A percentile compares a stretch with the other conserved stretches of the same genome.
Evolutionary conservation across 2,888 invertebrate species (phyloP).

Genomic region (Plebejus melissa): DNA sequence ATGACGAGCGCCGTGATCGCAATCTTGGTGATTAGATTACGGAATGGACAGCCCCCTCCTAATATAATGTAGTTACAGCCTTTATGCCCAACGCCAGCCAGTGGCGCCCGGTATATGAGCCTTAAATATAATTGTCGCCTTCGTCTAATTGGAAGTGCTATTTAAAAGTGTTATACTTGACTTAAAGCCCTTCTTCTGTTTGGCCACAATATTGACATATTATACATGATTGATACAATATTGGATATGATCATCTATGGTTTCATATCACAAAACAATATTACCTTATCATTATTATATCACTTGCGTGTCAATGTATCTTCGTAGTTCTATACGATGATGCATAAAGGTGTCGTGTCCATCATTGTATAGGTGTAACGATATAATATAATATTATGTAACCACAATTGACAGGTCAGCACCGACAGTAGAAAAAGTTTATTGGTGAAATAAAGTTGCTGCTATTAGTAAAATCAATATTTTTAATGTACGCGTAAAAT

Average conservation of each 20-base stretch:
- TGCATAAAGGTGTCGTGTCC: no score
- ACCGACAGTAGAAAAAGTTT: not conserved
- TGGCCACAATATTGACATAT: no score
- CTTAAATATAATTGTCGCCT: conserved; percentile 27
- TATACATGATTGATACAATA: no score
- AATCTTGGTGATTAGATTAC: conserved; percentile 65
- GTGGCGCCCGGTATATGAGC: conserved; percentile 19
- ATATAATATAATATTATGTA: no score
- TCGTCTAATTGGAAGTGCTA: not conserved
- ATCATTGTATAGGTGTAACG: no score
- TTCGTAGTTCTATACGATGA: no score
- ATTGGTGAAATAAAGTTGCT: not conserved
- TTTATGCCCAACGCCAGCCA: conserved; percentile 28
- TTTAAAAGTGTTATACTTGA: not conserved
- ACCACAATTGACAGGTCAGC: not conserved
- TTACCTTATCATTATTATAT: no score
- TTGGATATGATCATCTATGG: no score
- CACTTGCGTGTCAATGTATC: no score
- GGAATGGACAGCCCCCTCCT: conserved; percentile 49
- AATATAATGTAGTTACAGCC: conserved; percentile 44
- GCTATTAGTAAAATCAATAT: no score
- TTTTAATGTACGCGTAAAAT: not conserved
- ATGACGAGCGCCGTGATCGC: conserved; percentile 54
- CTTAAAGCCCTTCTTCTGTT: no score
- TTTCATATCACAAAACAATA: no score